Conservation (phyloP, 2,888 invertebrate genomes). For the Pocota personata region DNA sequence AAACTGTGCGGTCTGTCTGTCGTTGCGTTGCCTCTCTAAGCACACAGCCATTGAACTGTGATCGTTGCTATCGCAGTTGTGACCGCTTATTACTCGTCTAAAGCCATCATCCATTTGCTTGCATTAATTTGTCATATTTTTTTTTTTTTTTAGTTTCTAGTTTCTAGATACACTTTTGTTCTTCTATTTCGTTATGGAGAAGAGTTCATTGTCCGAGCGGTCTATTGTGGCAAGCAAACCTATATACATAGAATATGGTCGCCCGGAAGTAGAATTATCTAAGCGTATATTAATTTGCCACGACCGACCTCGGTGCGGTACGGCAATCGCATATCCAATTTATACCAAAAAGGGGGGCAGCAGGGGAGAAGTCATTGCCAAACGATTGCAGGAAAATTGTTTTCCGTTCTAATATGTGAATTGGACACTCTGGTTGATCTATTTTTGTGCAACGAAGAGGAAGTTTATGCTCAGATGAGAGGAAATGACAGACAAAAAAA, state of each 20-base stretch:
- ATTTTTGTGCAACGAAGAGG: slow-evolving; percentile 8
- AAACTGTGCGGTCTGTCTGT: slow-evolving; percentile 12
- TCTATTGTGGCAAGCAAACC: not conserved
- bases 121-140: slow-evolving; percentile 58
- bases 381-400: slow-evolving; percentile 63
- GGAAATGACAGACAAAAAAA: slow-evolving; percentile 5
- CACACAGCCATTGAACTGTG: slow-evolving; percentile 18
- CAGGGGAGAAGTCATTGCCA: slow-evolving; percentile 52
- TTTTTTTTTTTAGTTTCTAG: slow-evolving; percentile 16
- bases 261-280: slow-evolving; percentile 71
- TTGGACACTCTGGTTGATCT: slow-evolving; percentile 21
- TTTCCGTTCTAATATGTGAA: slow-evolving; percentile 30
- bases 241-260: slow-evolving; percentile 30
- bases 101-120: slow-evolving; percentile 49
- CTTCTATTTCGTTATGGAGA: slow-evolving; percentile 5
- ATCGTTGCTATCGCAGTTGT: slow-evolving; percentile 16
- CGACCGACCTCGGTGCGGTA: slow-evolving; percentile 49
- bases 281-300: slow-evolving; percentile 66
- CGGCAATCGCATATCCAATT: slow-evolving; percentile 49
- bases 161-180: slow-evolving; percentile 39
- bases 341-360: not conserved
- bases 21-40: not conserved
- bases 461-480: not conserved
- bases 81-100: slow-evolving; percentile 54
- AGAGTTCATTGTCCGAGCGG: slow-evolving; percentile 55